Base-by-base conservation (phyloP, 2,888 invertebrate genomes). In the Idaea aversata region DNA sequence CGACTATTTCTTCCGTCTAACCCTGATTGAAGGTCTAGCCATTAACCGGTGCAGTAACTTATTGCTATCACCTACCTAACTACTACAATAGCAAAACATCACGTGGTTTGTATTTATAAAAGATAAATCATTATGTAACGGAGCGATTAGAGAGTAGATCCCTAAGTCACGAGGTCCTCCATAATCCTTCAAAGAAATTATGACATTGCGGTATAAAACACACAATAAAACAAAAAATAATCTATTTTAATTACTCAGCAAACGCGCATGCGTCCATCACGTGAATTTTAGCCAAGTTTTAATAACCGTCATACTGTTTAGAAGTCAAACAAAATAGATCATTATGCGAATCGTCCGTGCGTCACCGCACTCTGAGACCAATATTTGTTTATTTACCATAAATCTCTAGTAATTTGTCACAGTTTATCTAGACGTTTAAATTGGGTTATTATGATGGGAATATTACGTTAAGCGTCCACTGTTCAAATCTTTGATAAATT, bases 381-480 rank as follows among this genome's bases (percentile, higher is more conserved):
- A 80, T 83, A 83, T 86, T 87, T 86, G 80, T 82, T 79, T 74
- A 82, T 83, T 82, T 80, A 77, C 76, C 79, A 78, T 82, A 84
- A 84, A 85, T 86, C 82, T 78, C 79, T 82, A 73, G 81, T 83
- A 87, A 89, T 88, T 87, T 86, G 84, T 88, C 89, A 90, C 75
- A 77, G 84, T 82, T 87, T 87, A 89, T 90, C 87, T 83, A 74
- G 83, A 83, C 84, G 82, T 82, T 81, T 83, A 82, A 83, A 84
- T 85, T 81, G 73, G 79, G 74, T 77, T 72, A 75, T 84, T 80
- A 86, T 86, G 79, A 47, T 47, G 47, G 47, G 47, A 47, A 47
- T 47, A 47, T 47, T 47, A 47, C 47, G 47, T 47, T 47, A 47
- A 47, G 47, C 47, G 47, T 47, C 47, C 47, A 47, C 47, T 47